A percentile compares a stretch with the other conserved stretches of the same genome.
Evolutionary conservation across 2,113 vertebrate species (phyloP).

Genomic region (Equus quagga): DNA sequence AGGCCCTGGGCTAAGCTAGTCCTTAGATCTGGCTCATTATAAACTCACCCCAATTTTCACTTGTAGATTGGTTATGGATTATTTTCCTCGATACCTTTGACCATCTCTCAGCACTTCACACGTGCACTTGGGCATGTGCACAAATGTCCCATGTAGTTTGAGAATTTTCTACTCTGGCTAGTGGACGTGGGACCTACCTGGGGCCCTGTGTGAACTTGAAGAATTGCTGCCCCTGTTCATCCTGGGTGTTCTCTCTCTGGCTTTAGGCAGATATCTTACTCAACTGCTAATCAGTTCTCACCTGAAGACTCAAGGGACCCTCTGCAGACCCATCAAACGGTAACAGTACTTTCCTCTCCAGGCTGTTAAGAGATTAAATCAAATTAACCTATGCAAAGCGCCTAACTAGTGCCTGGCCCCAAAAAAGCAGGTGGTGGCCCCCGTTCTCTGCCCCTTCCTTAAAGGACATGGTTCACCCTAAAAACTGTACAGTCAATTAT

Average conservation of each 20-base stretch:
- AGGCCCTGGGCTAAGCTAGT: no score
- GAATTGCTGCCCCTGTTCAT: neutral
- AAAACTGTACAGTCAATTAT: neutral
- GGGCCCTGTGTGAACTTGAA: neutral
- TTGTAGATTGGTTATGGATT: no score
- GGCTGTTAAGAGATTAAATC: neutral
- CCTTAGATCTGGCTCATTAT: no score
- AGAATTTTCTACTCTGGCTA: neutral
- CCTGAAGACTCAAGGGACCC: neutral
- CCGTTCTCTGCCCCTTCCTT: neutral
- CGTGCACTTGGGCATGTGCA: no score
- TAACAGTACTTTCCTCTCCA: neutral
- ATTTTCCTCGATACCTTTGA: no score
- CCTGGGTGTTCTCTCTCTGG: neutral
- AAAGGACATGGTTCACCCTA: neutral
- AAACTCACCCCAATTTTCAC: no score
- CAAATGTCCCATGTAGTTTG: neutral
- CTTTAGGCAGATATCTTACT: neutral
- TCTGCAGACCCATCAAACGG: neutral
- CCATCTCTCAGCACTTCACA: neutral
- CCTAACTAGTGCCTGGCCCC: neutral
- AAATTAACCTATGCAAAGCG: neutral
- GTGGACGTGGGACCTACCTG: neutral
- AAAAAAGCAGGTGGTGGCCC: accelerated
- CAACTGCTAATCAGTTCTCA: neutral